Evolutionary conservation across 2,113 vertebrate genomes (phyloP).

Genomic region (Nycticryphes semicollaris): DNA sequence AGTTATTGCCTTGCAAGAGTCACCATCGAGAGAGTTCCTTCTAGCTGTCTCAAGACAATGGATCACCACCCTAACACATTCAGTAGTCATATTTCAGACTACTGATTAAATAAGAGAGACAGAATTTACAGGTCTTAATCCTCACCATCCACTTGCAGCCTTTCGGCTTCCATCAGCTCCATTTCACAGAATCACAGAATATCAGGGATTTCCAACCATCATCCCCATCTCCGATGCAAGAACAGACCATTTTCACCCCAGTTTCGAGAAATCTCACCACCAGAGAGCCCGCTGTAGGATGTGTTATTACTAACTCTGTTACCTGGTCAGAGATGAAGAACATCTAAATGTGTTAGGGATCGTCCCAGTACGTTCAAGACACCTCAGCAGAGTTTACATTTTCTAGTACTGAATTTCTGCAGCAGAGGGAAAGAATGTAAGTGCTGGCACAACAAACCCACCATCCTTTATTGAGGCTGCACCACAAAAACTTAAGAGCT

Average conservation of each 20-base stretch:
- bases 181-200: too few species aligned
- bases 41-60: not conserved
- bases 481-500: not conserved
- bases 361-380: accelerated
- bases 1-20: not conserved
- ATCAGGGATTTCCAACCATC: not conserved
- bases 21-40: not conserved
- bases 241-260: not conserved
- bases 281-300: not conserved
- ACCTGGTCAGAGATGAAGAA: not conserved
- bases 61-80: accelerated
- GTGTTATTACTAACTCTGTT: not conserved
- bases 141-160: not conserved
- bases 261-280: not conserved
- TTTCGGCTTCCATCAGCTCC: not conserved
- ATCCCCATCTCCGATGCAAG: not conserved
- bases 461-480: not conserved
- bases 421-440: not conserved
- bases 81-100: not conserved
- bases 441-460: not conserved
- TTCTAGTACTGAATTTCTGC: not conserved
- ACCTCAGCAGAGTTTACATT: not conserved
- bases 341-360: not conserved
- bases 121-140: not conserved
- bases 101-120: not conserved